Conservation (phyloP, 2,113 vertebrate genomes). For the Galbula dea region DNA sequence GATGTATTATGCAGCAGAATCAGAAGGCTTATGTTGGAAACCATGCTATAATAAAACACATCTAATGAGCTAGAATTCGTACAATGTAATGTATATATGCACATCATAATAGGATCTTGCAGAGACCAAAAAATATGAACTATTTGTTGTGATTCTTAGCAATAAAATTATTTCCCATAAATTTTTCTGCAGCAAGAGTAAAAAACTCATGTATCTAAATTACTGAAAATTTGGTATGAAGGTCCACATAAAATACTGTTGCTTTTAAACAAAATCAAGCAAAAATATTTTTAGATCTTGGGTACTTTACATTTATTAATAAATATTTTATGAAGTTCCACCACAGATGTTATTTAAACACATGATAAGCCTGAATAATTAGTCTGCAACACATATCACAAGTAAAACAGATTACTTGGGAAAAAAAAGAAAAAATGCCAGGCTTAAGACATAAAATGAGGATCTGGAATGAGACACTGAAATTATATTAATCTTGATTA, state of each 20-base stretch:
- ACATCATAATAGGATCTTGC: constrained; percentile 13
- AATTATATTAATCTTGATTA: constrained; percentile 58
- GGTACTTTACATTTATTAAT: constrained; percentile 58
- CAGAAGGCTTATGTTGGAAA: not conserved
- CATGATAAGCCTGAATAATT: constrained; percentile 55
- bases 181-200: not conserved
- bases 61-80: constrained; percentile 32
- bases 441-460: not conserved
- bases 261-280: constrained; percentile 28
- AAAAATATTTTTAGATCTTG: constrained; percentile 51
- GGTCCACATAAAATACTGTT: not conserved
- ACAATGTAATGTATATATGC: not conserved
- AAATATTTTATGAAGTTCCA: constrained; percentile 62
- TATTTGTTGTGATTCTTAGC: constrained; percentile 18
- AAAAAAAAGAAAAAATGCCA: not conserved
- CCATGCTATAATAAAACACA: not conserved
- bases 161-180: not conserved
- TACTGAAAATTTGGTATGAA: not conserved
- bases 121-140: not conserved
- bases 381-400: not conserved
- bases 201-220: not conserved
- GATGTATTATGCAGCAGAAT: not conserved
- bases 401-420: not conserved
- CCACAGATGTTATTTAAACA: constrained; percentile 49
- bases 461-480: not conserved